Evolutionary conservation across 2,888 invertebrate species (phyloP).

Genomic region (Marronus borbonicus): DNA sequence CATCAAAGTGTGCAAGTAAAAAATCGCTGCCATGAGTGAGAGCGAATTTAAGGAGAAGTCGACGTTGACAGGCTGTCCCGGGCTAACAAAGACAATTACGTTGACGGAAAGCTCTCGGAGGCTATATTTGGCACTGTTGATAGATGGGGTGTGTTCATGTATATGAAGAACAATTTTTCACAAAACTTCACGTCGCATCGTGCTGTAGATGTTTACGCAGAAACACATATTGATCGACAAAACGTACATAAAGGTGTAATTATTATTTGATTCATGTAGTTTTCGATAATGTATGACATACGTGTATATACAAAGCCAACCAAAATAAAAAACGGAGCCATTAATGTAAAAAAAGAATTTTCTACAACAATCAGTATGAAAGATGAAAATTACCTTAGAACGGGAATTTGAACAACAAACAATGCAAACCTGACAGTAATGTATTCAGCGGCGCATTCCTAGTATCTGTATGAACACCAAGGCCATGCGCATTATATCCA

Average conservation of each 20-base stretch:
- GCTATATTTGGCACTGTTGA: conserved; percentile 26
- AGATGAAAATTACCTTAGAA: too few relatives aligned
- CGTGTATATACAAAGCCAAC: not conserved
- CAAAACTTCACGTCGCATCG: conserved; percentile 6
- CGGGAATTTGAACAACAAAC: too few relatives aligned
- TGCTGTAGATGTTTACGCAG: not conserved
- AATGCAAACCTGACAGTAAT: too few relatives aligned
- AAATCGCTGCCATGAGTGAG: conserved; percentile 18
- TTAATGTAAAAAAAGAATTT: too few relatives aligned
- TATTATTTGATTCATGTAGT: not conserved
- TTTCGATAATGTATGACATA: not conserved
- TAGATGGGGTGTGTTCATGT: conserved; percentile 14
- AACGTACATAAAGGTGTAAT: not conserved
- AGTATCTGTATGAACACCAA: too few relatives aligned
- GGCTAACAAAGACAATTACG: conserved; percentile 32
- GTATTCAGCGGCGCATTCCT: too few relatives aligned
- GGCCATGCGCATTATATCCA: too few relatives aligned
- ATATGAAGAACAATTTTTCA: not conserved
- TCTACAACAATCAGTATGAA: too few relatives aligned
- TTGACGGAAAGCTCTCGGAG: conserved; percentile 25
- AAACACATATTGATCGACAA: not conserved
- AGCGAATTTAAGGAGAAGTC: conserved; percentile 15
- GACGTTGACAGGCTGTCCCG: not conserved
- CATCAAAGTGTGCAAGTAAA: not conserved
- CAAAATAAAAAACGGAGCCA: too few relatives aligned